Percentiles rank a stretch among this genome's conserved stretches.
These are phyloP conservation scores for Xanthia togata DNA, from an alignment of 2,888 invertebrate species.

Conservation along the genomic window DNA sequence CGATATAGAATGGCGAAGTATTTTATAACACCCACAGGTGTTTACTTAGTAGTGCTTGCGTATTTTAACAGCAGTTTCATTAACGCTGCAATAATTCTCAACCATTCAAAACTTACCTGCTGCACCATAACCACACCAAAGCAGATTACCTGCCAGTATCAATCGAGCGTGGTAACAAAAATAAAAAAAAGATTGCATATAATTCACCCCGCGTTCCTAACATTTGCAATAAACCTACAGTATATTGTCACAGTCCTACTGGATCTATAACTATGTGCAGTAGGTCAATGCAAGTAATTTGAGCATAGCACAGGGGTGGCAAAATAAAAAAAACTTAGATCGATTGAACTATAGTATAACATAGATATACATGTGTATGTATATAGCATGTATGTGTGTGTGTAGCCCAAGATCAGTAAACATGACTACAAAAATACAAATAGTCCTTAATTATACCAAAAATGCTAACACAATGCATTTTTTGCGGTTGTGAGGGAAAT, in stretches of 20 bases:
- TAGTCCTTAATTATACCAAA: too few species aligned
- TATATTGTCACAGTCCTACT: too few species aligned
- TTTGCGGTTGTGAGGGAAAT: too few species aligned
- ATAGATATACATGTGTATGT: too few species aligned
- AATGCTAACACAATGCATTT: too few species aligned
- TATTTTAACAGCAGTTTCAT: neutral
- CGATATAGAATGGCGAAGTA: neutral
- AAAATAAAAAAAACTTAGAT: neutral
- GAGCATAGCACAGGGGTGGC: neutral
- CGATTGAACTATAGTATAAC: conserved; percentile 9
- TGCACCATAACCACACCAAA: neutral
- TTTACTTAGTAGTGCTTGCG: too few species aligned
- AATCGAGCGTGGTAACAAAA: neutral
- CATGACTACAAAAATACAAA: too few species aligned
- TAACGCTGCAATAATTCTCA: neutral
- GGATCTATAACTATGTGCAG: neutral
- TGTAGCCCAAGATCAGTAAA: too few species aligned
- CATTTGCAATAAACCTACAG: neutral
- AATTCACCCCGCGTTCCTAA: neutral
- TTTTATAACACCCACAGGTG: too few species aligned
- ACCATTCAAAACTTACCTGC: neutral
- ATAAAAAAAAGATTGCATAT: conserved; percentile 17
- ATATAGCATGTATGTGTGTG: too few species aligned
- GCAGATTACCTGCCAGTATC: conserved; percentile 1
- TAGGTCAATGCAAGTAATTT: conserved; percentile 23